Evolutionary conservation across 2,797 vertebrate genomes (phyloP).

Genomic region (Lepilemur ruficaudatus): DNA sequence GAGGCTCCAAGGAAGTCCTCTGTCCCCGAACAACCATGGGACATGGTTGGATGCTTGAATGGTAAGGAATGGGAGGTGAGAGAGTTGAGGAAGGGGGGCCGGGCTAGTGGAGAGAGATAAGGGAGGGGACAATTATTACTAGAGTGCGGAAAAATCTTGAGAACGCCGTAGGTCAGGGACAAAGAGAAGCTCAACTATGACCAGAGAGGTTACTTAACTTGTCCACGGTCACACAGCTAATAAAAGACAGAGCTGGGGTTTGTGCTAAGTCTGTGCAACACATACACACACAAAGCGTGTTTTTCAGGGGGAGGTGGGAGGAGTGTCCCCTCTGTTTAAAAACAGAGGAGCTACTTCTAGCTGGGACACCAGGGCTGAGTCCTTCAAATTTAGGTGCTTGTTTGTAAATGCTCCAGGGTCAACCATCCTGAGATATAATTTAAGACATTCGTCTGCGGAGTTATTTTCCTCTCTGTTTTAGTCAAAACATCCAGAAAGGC

Average conservation of each 20-base stretch:
- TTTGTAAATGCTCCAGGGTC: neutral
- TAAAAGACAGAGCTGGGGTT: neutral
- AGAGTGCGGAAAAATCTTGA: neutral
- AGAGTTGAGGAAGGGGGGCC: neutral
- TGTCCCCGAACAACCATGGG: fast-evolving
- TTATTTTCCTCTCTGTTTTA: neutral
- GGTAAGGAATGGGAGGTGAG: neutral
- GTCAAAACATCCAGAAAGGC: neutral
- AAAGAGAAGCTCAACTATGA: neutral
- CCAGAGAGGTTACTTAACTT: slow-evolving; percentile 3
- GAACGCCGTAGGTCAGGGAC: neutral
- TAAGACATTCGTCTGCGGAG: neutral
- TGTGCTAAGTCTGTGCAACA: neutral
- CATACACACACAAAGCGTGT: neutral
- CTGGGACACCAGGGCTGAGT: neutral
- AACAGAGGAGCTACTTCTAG: neutral
- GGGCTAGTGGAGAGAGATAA: neutral
- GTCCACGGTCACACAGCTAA: neutral
- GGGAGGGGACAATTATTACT: neutral
- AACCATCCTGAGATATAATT: neutral
- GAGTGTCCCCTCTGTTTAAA: neutral
- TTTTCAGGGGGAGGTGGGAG: too few species aligned
- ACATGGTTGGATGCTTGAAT: neutral
- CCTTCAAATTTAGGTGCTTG: neutral
- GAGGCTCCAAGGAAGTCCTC: neutral